These are phyloP conservation scores for Neofelis nebulosa DNA, from an alignment of 2,113 vertebrate species.

Conservation along the genomic window DNA sequence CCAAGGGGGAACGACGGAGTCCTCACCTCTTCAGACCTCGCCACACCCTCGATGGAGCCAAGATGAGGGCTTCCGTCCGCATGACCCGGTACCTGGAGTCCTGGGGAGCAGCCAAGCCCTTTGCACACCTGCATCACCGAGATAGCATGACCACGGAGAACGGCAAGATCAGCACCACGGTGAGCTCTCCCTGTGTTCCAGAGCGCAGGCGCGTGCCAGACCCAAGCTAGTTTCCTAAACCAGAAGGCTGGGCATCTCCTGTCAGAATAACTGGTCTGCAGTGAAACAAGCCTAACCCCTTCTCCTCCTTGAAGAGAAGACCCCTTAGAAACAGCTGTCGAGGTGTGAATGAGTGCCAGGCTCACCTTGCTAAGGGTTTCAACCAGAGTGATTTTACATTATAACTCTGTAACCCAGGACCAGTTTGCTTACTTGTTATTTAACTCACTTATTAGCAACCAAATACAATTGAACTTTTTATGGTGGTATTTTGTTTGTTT, in stretches of 20 bases:
- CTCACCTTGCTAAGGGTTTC: fast-evolving
- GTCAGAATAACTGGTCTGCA: fast-evolving
- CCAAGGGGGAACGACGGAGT: constrained; percentile 92
- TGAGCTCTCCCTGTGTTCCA: constrained; percentile 77
- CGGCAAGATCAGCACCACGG: constrained; percentile 97
- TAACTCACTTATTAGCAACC: background rate
- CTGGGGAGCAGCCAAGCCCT: constrained; percentile 98
- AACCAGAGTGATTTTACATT: background rate
- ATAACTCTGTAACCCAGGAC: background rate
- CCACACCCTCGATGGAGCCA: constrained; percentile 91
- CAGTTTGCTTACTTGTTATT: background rate
- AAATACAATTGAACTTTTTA: background rate
- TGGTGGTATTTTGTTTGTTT: background rate
- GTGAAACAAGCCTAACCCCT: too few species aligned
- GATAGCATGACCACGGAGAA: constrained; percentile 99
- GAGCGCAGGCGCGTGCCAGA: background rate
- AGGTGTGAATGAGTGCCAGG: too few species aligned
- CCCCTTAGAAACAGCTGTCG: background rate
- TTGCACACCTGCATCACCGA: constrained; percentile 96
- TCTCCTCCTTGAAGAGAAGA: background rate
- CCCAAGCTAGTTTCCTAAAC: background rate
- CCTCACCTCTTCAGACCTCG: constrained; percentile 94
- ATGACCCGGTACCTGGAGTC: constrained; percentile 99
- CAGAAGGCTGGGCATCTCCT: fast-evolving
- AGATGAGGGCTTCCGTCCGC: constrained; percentile 97